Base-by-base conservation (phyloP, 23 tunicate genomes). In the Trididemnum miniatum region DNA sequence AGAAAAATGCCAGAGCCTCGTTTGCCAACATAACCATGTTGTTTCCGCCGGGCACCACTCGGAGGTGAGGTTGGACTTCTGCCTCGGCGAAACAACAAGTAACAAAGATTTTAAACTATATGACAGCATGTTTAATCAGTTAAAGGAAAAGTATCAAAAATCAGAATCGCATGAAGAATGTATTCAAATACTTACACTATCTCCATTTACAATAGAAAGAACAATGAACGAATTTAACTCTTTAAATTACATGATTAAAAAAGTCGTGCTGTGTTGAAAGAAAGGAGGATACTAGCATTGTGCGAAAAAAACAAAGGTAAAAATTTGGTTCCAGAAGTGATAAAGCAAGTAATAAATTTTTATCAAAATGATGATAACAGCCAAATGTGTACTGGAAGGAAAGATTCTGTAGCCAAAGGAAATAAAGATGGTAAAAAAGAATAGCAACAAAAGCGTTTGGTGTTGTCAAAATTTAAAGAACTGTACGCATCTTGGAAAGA, bases 121-220 rank as follows among this genome's bases (percentile, higher is more conserved):
- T 34, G n/a, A 71, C 25, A 32, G 37, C 38, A 71, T 71, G n/a
- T 20, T 71, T 23, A 71, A 4, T 31, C 38, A 71, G 22, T n/a
- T 71, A 32, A 71, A 30, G 31, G 71, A 30, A 71, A 71, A 71
- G 37, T 71, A 31, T 32, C 22, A 31, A 32, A 23, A 71, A 34
- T 71, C 76, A 5, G n/a, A 71, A 18, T 31, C 40, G 2, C 29
- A 71, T 34, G 30, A 71, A 32, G 76, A 71, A 31, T 37, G 76
- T 12, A 34, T 71, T 18, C 76, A 71, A 34, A 71, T 71, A 5
- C 76, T 71, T 31, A 71, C 76, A 32, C 29, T 71, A 37, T 71
- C 76, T 12, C 76, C 76, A 71, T 71, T 29, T 71, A 71, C 76
- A 71, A 71, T 71, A 71, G 76, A 71, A 31, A 71, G 37, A 7